phyloP scores from a whole-genome alignment of 2,888 invertebrate genomes.

The Melieria crassipennis region DNA sequence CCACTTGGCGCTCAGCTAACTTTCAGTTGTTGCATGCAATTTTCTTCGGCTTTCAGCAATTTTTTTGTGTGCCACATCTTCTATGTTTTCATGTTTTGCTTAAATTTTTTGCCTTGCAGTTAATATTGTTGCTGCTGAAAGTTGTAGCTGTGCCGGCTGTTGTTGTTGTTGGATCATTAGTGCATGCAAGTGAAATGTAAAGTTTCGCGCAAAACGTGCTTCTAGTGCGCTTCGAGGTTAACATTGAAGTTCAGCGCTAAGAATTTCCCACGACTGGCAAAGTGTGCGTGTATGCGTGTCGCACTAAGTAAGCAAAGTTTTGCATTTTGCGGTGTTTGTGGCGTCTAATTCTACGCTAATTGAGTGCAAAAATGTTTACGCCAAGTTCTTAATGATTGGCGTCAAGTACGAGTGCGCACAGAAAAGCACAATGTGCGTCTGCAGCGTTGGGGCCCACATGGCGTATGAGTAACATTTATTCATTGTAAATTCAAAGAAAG shows the following conservation, averaged over 20 bases:
- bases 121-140: too few relatives aligned
- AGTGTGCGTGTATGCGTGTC: neutral
- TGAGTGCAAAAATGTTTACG: neutral
- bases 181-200: constrained; percentile 26
- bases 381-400: neutral
- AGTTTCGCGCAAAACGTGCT: constrained; percentile 9
- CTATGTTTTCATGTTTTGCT: too few relatives aligned
- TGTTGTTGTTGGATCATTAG: constrained; percentile 4
- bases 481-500: neutral
- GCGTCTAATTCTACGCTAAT: neutral
- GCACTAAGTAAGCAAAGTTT: neutral
- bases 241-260: neutral
- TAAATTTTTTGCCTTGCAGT: too few relatives aligned
- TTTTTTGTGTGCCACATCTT: neutral
- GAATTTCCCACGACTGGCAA: neutral
- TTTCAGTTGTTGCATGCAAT: too few relatives aligned
- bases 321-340: neutral
- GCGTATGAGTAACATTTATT: constrained; percentile 2
- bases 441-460: neutral
- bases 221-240: neutral
- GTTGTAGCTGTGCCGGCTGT: neutral
- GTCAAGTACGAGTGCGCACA: too few relatives aligned
- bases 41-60: neutral
- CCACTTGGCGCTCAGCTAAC: neutral
- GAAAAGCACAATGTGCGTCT: too few relatives aligned